A percentile compares a stretch with the other conserved stretches of the same genome.
Conservation (phyloP, 1,140 invertebrate species). For the Uloborus diversus region DNA sequence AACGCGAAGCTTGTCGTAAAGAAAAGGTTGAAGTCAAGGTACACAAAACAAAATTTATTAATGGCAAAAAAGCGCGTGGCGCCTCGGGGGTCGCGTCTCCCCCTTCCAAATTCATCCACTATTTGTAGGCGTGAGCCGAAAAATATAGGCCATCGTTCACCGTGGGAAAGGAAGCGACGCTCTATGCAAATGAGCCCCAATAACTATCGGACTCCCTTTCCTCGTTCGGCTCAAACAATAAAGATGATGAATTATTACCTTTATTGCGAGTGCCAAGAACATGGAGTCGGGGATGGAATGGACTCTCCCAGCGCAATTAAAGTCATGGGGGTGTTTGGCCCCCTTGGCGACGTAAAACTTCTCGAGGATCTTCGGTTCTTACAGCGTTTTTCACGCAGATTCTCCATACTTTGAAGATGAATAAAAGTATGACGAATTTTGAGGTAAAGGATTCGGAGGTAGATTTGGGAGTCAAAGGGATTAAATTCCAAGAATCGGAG, state of each 20-base stretch:
- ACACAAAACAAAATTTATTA: not conserved
- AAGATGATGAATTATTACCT: slow-evolving; percentile 49
- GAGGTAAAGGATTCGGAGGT: too few species aligned
- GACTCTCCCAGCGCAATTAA: not conserved
- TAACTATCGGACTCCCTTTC: slow-evolving; percentile 43
- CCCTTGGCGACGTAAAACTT: too few species aligned
- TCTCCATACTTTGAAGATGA: too few species aligned
- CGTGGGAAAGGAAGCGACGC: slow-evolving; percentile 41
- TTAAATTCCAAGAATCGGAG: too few species aligned
- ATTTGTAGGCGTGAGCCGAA: slow-evolving; percentile 24
- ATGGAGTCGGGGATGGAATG: not conserved
- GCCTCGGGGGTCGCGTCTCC: not conserved
- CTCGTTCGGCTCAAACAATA: slow-evolving; percentile 32
- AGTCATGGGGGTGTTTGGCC: too few species aligned
- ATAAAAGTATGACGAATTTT: too few species aligned
- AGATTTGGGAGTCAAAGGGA: too few species aligned
- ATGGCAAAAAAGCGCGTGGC: not conserved
- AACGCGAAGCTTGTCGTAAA: too few species aligned
- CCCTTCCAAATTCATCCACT: slow-evolving; percentile 6
- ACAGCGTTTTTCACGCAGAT: too few species aligned
- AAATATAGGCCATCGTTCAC: slow-evolving; percentile 20
- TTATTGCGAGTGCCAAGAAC: slow-evolving; percentile 22
- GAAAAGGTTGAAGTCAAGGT: too few species aligned
- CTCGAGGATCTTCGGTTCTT: too few species aligned
- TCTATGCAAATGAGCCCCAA: slow-evolving; percentile 46